A percentile compares a stretch with the other conserved stretches of the same genome.
Evolutionary conservation across 2,888 invertebrate species (phyloP).

Genomic region (Rotaria socialis): DNA sequence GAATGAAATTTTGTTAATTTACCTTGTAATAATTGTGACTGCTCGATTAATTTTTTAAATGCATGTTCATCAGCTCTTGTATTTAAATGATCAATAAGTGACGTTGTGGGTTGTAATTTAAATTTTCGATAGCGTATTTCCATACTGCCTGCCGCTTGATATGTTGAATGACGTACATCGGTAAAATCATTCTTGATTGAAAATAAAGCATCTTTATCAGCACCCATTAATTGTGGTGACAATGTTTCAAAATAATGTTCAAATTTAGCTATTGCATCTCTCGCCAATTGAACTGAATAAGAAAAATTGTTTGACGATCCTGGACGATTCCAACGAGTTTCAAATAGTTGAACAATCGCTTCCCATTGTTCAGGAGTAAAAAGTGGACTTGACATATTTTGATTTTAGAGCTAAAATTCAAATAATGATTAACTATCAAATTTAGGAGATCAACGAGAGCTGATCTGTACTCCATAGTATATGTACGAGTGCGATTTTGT

Average conservation of each 20-base stretch:
- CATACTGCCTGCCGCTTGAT: neutral
- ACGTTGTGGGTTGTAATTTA: neutral
- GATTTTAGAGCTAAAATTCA: neutral
- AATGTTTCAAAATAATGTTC: slow-evolving; percentile 22
- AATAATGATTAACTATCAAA: neutral
- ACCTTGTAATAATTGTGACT: neutral
- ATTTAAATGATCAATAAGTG: neutral
- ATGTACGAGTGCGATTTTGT: no score
- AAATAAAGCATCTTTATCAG: slow-evolving; percentile 22
- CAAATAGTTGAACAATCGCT: neutral
- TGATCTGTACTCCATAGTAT: no score
- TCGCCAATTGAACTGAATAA: neutral
- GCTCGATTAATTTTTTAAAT: neutral
- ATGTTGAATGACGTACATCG: neutral
- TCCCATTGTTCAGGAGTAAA: slow-evolving; percentile 11
- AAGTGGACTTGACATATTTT: neutral
- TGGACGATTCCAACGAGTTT: neutral
- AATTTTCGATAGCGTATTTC: slow-evolving; percentile 29
- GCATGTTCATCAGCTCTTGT: neutral
- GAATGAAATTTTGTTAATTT: slow-evolving; percentile 21
- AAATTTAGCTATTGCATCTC: neutral
- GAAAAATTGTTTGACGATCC: neutral
- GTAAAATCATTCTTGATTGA: slow-evolving; percentile 11
- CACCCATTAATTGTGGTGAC: slow-evolving; percentile 12
- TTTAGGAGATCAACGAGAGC: no score